Percentiles rank a stretch among this genome's conserved stretches.
Evolutionary conservation across 2,113 vertebrate genomes (phyloP).

Genomic region (Odocoileus virginianus): DNA sequence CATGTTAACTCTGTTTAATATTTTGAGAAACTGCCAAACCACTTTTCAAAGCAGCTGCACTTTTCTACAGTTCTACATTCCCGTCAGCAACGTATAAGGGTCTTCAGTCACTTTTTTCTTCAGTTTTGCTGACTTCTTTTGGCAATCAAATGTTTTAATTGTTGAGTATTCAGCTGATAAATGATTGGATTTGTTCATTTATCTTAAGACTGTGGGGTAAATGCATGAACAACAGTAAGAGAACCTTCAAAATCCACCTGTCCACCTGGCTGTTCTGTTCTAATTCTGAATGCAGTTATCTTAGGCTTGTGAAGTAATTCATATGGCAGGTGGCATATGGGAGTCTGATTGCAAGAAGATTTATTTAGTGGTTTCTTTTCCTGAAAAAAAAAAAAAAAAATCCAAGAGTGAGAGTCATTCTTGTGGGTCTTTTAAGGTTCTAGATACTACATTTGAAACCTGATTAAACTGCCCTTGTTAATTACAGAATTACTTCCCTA

Average conservation of each 20-base stretch:
- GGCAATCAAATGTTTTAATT: background rate
- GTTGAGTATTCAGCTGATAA: background rate
- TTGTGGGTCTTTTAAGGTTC: background rate
- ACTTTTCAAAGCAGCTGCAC: background rate
- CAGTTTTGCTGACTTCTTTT: background rate
- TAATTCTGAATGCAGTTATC: background rate
- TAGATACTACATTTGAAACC: background rate
- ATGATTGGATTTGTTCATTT: background rate
- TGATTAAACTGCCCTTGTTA: background rate
- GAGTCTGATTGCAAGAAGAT: background rate
- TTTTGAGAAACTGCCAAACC: background rate
- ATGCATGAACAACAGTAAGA: no score
- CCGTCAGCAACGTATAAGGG: accelerated
- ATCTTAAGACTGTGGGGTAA: no score
- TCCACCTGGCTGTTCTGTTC: accelerated
- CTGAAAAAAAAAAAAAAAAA: background rate
- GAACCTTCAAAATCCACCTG: no score
- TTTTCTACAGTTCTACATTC: accelerated
- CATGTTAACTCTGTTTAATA: accelerated
- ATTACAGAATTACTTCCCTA: background rate
- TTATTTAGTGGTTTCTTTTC: background rate
- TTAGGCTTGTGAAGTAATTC: background rate
- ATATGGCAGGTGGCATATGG: no score
- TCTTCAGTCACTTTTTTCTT: background rate
- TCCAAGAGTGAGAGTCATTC: background rate